Percentiles rank a stretch among this genome's conserved stretches.
These are phyloP conservation scores for Lacerta agilis DNA, from an alignment of 2,797 vertebrate species.

Conservation along the genomic window DNA sequence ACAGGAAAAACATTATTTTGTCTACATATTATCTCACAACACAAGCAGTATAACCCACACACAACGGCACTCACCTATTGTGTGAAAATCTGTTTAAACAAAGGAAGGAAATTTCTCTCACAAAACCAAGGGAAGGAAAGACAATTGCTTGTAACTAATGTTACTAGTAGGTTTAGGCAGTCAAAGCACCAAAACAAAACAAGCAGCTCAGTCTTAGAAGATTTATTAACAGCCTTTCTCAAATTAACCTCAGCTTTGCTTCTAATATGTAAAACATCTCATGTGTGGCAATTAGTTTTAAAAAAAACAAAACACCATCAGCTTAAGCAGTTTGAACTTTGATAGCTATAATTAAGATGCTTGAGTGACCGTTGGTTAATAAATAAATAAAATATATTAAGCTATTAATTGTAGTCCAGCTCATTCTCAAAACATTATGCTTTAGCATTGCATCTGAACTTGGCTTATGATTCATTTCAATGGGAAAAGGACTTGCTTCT, in stretches of 20 bases:
- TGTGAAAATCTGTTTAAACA: slow-evolving; percentile 70
- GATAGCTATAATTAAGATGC: not conserved
- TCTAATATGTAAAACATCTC: not conserved
- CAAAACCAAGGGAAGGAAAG: slow-evolving; percentile 47
- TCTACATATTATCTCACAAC: slow-evolving; percentile 67
- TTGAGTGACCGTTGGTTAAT: not conserved
- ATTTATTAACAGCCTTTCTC: slow-evolving; percentile 4
- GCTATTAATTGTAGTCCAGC: too few species aligned
- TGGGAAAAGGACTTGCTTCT: too few species aligned
- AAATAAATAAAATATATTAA: not conserved
- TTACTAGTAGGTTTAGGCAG: slow-evolving; percentile 63
- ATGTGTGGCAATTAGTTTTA: not conserved
- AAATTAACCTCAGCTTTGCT: not conserved
- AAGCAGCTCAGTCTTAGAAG: slow-evolving; percentile 9
- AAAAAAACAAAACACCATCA: not conserved
- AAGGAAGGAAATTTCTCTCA: slow-evolving; percentile 61
- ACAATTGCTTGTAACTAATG: slow-evolving; percentile 70
- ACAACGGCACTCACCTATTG: slow-evolving; percentile 69
- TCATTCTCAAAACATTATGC: too few species aligned
- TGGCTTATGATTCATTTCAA: too few species aligned
- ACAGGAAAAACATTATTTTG: slow-evolving; percentile 78
- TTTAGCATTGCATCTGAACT: too few species aligned
- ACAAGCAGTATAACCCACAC: slow-evolving; percentile 57
- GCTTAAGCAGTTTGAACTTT: not conserved
- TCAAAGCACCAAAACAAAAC: slow-evolving; percentile 58